These are phyloP conservation scores for Stictonetta naevosa DNA, from an alignment of 2,113 vertebrate species.

Conservation along the genomic window DNA sequence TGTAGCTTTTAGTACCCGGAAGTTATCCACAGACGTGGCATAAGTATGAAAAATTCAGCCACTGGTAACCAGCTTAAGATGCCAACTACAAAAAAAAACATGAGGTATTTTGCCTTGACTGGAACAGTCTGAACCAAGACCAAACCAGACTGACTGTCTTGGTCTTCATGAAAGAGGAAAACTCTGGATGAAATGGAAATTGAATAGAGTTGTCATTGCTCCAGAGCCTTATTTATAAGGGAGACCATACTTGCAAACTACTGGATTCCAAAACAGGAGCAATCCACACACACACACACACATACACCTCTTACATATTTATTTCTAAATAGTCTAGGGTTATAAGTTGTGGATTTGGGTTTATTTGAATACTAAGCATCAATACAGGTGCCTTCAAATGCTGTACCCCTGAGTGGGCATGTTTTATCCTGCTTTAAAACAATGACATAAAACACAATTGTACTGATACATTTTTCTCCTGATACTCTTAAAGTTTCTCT, in stretches of 20 bases:
- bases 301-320: neutral
- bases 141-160: neutral
- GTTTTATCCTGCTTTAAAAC: neutral
- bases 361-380: neutral
- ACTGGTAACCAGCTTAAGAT: neutral
- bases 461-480: neutral
- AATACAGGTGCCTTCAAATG: neutral
- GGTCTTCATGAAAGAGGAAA: neutral
- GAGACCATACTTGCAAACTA: neutral
- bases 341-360: neutral
- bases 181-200: neutral
- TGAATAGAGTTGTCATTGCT: neutral
- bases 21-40: neutral
- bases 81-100: neutral
- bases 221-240: neutral
- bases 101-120: neutral
- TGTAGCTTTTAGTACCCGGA: neutral
- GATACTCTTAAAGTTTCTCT: neutral
- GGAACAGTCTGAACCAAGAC: neutral
- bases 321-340: neutral
- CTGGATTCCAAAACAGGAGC: neutral
- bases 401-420: accelerated
- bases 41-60: neutral
- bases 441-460: neutral
- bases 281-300: neutral